Percentiles rank a stretch among this genome's conserved stretches.
phyloP scores from a whole-genome alignment of 2,113 vertebrate species.

The Megaceryle torquata region DNA sequence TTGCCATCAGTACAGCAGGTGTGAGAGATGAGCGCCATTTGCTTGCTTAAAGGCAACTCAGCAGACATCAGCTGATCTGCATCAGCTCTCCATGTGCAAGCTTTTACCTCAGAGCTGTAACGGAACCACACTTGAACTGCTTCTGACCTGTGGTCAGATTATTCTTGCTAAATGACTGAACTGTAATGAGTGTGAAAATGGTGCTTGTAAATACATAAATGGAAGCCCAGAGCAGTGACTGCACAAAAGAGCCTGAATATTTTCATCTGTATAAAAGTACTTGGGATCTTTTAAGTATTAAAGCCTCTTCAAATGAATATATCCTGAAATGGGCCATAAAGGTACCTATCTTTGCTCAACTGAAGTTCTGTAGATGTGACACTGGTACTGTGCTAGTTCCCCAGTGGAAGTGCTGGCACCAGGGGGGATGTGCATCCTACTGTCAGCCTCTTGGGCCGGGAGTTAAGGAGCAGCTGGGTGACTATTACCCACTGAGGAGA shows the following conservation, averaged over 20 bases:
- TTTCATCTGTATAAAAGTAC: neutral
- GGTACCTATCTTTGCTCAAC: neutral
- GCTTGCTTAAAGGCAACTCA: neutral
- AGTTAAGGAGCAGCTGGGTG: neutral
- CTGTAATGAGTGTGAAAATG: neutral
- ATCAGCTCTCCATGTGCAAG: neutral
- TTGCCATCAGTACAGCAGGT: rapidly evolving
- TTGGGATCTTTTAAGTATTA: neutral
- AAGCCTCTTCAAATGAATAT: neutral
- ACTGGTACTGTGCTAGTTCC: neutral
- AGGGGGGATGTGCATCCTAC: rapidly evolving
- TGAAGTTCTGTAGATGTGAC: neutral
- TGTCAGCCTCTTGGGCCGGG: neutral
- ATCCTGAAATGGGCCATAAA: neutral
- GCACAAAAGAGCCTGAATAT: neutral
- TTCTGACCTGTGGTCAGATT: neutral
- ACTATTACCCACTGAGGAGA: rapidly evolving
- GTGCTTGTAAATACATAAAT: neutral
- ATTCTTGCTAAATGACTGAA: neutral
- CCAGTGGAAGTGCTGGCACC: neutral
- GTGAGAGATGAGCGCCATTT: neutral
- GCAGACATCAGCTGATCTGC: neutral
- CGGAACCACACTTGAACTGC: neutral
- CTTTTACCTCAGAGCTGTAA: neutral
- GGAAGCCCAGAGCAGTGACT: neutral